These are phyloP conservation scores for Centropristis striata DNA, from an alignment of 2,113 vertebrate species.

Conservation along the genomic window DNA sequence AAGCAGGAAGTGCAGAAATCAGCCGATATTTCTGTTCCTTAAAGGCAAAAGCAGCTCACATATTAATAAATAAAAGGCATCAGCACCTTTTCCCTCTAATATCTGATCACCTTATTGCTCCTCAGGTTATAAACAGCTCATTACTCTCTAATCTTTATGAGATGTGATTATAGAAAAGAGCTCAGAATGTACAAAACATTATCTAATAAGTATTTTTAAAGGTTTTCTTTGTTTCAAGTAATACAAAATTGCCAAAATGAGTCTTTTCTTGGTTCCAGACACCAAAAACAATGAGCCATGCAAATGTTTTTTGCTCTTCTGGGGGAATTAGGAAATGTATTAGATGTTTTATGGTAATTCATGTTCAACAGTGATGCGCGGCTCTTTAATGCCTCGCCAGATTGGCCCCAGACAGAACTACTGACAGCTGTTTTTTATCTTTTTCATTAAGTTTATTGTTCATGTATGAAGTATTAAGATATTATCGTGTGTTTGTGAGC, in stretches of 20 bases:
- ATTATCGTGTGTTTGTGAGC: background rate
- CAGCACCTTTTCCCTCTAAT: conserved; percentile 8
- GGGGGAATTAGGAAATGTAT: conserved; percentile 19
- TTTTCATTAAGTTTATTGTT: conserved; percentile 19
- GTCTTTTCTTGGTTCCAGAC: background rate
- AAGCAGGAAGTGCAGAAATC: conserved; percentile 15
- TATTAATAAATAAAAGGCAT: conserved; percentile 44
- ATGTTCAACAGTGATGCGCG: conserved; percentile 28
- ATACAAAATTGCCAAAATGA: background rate
- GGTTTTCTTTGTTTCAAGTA: background rate
- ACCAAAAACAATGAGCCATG: background rate
- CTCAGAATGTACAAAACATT: conserved; percentile 1
- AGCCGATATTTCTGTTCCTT: conserved; percentile 37
- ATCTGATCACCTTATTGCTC: conserved; percentile 25
- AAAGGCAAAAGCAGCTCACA: conserved; percentile 21
- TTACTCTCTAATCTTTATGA: conserved; percentile 27
- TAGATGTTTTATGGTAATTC: conserved; percentile 1
- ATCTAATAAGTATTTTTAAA: background rate
- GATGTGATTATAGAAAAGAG: conserved; percentile 8
- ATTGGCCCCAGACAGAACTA: conserved; percentile 9
- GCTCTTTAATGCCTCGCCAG: conserved; percentile 22
- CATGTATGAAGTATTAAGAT: conserved; percentile 6
- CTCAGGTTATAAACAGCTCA: conserved; percentile 55
- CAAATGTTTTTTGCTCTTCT: background rate
- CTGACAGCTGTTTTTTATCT: background rate